Evolutionary conservation across 2,888 invertebrate species (phyloP).

Genomic region (Pristionchus mayeri): DNA sequence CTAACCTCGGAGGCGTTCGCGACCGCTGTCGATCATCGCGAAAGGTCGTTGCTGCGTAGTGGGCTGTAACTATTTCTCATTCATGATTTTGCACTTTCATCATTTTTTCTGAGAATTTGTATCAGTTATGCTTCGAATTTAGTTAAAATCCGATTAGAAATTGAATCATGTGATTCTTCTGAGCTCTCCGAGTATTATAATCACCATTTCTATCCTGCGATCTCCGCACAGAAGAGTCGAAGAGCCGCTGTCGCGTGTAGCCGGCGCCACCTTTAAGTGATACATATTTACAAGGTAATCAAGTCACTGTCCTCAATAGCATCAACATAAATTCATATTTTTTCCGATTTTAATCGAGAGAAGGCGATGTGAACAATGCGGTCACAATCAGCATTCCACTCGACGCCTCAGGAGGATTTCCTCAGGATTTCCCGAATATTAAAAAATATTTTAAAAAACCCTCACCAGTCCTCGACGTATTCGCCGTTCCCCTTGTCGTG

Average conservation of each 20-base stretch:
- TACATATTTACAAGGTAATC: not conserved
- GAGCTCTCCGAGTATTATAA: not conserved
- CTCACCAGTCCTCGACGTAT: slow-evolving; percentile 20
- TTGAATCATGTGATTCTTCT: too few relatives aligned
- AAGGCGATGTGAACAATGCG: too few relatives aligned
- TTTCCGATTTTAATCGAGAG: too few relatives aligned
- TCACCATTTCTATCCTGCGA: slow-evolving; percentile 9
- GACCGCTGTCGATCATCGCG: not conserved
- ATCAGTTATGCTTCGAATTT: too few relatives aligned
- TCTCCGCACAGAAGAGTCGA: not conserved
- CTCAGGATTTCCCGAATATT: too few relatives aligned
- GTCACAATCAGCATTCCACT: too few relatives aligned
- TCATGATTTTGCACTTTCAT: too few relatives aligned
- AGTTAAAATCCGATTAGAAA: too few relatives aligned
- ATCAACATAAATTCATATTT: too few relatives aligned
- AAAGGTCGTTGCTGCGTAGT: slow-evolving; percentile 8
- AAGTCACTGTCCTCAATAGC: too few relatives aligned
- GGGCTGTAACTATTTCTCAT: not conserved
- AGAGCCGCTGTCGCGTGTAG: slow-evolving; percentile 12
- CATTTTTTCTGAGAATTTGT: too few relatives aligned
- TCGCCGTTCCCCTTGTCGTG: slow-evolving; percentile 17
- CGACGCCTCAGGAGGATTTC: too few relatives aligned
- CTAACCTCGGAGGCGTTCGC: not conserved
- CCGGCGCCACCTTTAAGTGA: not conserved
- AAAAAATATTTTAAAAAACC: not conserved